Percentiles rank a stretch among this genome's conserved stretches.
Conservation (phyloP, 2,113 vertebrate genomes). For the Loxodonta africana region DNA sequence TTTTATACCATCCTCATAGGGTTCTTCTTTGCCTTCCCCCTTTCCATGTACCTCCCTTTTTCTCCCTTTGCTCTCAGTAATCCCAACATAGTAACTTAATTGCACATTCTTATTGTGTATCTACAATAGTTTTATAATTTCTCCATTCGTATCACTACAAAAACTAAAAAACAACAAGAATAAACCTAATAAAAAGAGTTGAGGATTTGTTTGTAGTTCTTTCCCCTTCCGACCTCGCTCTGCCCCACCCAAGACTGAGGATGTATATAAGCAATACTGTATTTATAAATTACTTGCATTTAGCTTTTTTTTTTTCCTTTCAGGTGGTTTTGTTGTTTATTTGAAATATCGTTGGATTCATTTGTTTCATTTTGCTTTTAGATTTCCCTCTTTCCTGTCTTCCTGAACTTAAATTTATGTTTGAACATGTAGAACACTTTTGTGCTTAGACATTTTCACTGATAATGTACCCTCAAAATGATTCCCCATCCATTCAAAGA, state of each 20-base stretch:
- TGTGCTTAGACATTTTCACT: neutral
- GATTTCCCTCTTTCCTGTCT: neutral
- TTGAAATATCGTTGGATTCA: neutral
- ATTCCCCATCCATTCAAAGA: neutral
- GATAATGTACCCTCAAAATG: neutral
- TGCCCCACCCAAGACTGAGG: neutral
- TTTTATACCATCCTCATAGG: neutral
- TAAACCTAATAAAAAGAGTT: neutral
- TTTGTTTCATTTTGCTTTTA: neutral
- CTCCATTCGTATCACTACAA: neutral
- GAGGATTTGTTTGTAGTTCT: neutral
- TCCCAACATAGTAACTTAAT: neutral
- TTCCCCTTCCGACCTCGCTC: neutral
- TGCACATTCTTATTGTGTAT: neutral
- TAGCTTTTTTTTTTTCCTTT: no score
- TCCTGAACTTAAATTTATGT: neutral
- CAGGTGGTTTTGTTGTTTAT: neutral
- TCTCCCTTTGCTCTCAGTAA: neutral
- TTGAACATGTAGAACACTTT: neutral
- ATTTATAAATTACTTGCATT: no score
- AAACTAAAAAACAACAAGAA: neutral
- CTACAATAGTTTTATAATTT: constrained; percentile 1
- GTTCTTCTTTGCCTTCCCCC: neutral
- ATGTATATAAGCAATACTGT: neutral
- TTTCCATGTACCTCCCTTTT: neutral